A percentile compares a stretch with the other conserved stretches of the same genome.
Conservation (phyloP, 2,113 vertebrate species). For the Anolis sagrei region DNA sequence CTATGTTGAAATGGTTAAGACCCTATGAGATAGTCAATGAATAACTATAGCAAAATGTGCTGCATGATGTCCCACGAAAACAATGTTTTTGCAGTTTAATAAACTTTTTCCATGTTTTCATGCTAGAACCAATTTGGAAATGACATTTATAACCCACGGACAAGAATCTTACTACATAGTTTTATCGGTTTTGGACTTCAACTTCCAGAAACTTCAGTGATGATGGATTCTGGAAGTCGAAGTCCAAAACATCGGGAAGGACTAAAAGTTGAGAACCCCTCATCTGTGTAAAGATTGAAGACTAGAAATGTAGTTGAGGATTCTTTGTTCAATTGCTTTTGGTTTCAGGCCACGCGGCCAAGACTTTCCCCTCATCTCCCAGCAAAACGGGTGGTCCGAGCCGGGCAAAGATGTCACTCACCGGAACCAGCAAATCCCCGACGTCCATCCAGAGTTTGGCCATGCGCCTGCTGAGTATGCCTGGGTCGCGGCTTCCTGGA, state of each 20-base stretch:
- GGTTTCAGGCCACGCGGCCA: conserved; percentile 80
- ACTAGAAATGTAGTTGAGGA: not conserved
- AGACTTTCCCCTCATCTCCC: conserved; percentile 80
- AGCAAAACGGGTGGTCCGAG: conserved; percentile 72
- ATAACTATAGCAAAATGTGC: too few relatives aligned
- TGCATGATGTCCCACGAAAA: too few relatives aligned
- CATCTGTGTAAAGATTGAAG: not conserved
- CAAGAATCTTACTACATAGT: too few relatives aligned
- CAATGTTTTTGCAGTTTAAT: too few relatives aligned
- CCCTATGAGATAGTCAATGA: too few relatives aligned
- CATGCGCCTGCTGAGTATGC: conserved; percentile 73
- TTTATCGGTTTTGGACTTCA: not conserved
- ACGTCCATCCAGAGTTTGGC: conserved; percentile 73
- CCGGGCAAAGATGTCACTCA: conserved; percentile 91
- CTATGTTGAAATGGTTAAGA: too few relatives aligned
- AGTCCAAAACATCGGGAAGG: not conserved
- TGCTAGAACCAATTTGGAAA: too few relatives aligned
- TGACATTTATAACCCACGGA: too few relatives aligned
- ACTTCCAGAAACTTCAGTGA: not conserved
- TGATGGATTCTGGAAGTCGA: too few relatives aligned
- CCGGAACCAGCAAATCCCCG: conserved; percentile 80
- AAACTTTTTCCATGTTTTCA: too few relatives aligned
- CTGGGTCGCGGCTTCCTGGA: conserved; percentile 49
- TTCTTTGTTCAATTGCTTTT: not conserved
- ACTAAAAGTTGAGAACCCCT: not conserved